phyloP scores from a whole-genome alignment of 2,888 invertebrate genomes.

The Athetis lepigone region DNA sequence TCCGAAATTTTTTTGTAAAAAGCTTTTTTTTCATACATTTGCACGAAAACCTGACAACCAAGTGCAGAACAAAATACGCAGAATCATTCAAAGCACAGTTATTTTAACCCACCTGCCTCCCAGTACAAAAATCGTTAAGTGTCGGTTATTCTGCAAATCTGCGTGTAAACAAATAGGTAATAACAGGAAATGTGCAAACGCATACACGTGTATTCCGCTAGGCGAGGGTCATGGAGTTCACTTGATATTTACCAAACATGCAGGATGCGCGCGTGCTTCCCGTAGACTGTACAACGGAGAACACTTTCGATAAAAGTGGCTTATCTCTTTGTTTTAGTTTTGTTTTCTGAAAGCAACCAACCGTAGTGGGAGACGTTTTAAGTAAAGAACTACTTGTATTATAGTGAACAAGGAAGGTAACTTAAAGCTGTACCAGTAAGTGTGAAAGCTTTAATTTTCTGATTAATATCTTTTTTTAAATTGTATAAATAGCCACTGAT shows the following conservation, averaged over 20 bases:
- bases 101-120: conserved; percentile 5
- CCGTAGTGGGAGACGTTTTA: not conserved
- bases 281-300: conserved; percentile 57
- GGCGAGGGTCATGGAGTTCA: conserved; percentile 81
- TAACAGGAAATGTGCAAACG: conserved; percentile 55
- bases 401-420: not conserved
- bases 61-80: not conserved
- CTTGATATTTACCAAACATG: conserved; percentile 82
- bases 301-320: conserved; percentile 2
- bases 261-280: conserved; percentile 75
- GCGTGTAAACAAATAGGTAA: conserved; percentile 42
- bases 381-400: not conserved
- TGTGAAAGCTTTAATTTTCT: too few species aligned
- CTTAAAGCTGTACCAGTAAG: too few species aligned
- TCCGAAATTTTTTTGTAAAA: too few species aligned
- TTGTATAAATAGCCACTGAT: too few species aligned
- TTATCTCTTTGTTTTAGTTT: conserved; percentile 23
- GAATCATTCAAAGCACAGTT: conserved; percentile 1
- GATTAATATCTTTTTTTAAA: too few species aligned
- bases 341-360: not conserved
- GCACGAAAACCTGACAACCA: not conserved
- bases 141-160: conserved; percentile 43
- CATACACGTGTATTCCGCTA: conserved; percentile 58
- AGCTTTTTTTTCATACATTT: not conserved
- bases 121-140: conserved; percentile 30